phyloP scores from a whole-genome alignment of 2,888 invertebrate species.

The Belgica antarctica region DNA sequence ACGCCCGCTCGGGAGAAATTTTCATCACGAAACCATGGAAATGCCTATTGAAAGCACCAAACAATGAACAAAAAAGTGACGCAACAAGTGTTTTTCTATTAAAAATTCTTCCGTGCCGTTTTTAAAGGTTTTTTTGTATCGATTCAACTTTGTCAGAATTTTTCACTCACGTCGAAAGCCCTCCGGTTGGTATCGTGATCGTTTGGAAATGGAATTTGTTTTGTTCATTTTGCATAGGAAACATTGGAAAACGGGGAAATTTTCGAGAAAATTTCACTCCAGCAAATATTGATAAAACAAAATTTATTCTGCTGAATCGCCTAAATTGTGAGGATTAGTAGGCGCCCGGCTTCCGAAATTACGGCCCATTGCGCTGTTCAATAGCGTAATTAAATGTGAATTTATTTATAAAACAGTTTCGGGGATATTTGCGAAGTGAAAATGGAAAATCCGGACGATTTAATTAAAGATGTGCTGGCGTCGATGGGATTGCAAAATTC shows the following conservation, averaged over 20 bases:
- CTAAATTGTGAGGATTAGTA: too few relatives aligned
- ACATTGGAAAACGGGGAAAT: not conserved
- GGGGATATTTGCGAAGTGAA: not conserved
- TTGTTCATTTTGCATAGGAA: not conserved
- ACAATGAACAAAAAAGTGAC: slow-evolving; percentile 10
- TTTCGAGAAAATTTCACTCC: too few relatives aligned
- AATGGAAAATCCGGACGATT: slow-evolving; percentile 6
- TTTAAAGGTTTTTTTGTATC: slow-evolving; percentile 14
- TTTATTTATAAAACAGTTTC: not conserved
- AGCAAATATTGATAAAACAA: slow-evolving; percentile 1
- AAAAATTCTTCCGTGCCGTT: not conserved
- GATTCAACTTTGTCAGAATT: slow-evolving; percentile 15
- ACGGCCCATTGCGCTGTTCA: too few relatives aligned
- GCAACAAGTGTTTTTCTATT: slow-evolving; percentile 16
- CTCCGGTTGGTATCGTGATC: not conserved
- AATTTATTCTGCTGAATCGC: too few relatives aligned
- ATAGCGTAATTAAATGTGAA: too few relatives aligned
- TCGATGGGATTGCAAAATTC: slow-evolving; percentile 77
- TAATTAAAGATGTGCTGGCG: slow-evolving; percentile 63
- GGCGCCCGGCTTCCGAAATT: too few relatives aligned
- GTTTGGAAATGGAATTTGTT: not conserved
- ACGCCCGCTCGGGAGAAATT: not conserved
- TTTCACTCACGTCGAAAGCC: not conserved
- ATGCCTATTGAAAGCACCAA: not conserved
- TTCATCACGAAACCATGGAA: not conserved